Conservation (phyloP, 2,113 vertebrate genomes). For the Saccopteryx bilineata region DNA sequence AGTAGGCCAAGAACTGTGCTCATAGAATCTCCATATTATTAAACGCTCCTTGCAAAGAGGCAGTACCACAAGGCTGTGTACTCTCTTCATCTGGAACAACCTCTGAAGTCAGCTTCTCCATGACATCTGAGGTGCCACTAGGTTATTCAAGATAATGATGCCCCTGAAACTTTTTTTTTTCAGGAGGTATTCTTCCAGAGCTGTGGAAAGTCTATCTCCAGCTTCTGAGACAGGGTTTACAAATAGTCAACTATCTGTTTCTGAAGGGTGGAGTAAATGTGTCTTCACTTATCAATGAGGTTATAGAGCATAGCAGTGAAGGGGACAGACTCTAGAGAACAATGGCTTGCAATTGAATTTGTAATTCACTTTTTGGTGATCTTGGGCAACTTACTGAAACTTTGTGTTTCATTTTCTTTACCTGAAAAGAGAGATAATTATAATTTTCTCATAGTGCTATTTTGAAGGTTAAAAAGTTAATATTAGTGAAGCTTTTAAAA, state of each 20-base stretch:
- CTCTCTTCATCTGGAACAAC: not conserved
- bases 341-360: not conserved
- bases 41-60: not conserved
- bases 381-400: not conserved
- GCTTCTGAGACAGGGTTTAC: not conserved
- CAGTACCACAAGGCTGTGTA: not conserved
- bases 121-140: not conserved
- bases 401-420: not conserved
- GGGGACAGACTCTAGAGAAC: not conserved
- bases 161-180: conserved; percentile 5
- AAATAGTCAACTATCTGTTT: not conserved
- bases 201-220: not conserved
- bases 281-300: not conserved
- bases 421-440: not conserved
- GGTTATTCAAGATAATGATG: not conserved
- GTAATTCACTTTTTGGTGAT: not conserved
- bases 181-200: not conserved
- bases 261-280: not conserved
- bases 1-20: not conserved
- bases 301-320: not conserved
- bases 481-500: not conserved
- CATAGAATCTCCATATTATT: conserved; percentile 41
- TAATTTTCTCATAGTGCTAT: not conserved
- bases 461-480: conserved; percentile 10
- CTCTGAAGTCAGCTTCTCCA: not conserved